phyloP scores from a whole-genome alignment of 2,888 invertebrate genomes.

The Teleiodes luculella region DNA sequence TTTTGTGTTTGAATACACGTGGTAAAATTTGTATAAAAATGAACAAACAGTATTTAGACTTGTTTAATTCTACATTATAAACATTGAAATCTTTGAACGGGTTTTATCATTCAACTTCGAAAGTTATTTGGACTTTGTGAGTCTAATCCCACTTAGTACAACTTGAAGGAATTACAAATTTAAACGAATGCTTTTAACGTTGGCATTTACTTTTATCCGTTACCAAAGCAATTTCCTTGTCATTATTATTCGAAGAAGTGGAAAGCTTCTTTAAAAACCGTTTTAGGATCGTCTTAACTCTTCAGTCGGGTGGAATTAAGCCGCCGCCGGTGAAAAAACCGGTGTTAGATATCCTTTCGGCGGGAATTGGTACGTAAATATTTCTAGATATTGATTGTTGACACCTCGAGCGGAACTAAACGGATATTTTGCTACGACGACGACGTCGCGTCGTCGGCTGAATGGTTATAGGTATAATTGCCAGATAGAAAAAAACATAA shows the following conservation, averaged over 20 bases:
- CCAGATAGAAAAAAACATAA: too few species aligned
- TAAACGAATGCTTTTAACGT: background rate
- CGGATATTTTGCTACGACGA: too few species aligned
- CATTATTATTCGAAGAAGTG: slow-evolving; percentile 5
- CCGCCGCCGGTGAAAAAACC: background rate
- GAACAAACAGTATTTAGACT: too few species aligned
- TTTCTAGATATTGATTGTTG: background rate
- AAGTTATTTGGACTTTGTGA: background rate
- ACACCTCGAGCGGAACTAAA: too few species aligned
- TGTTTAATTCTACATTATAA: too few species aligned
- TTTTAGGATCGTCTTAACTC: background rate
- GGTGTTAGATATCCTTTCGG: background rate
- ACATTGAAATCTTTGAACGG: too few species aligned
- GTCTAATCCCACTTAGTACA: background rate
- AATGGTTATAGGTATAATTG: too few species aligned
- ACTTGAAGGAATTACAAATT: slow-evolving; percentile 1
- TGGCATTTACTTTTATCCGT: background rate
- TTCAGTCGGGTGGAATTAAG: background rate
- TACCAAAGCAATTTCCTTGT: background rate
- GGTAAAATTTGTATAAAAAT: too few species aligned
- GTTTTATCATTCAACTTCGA: background rate
- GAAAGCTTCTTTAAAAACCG: background rate
- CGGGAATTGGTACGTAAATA: background rate
- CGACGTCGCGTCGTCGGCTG: too few species aligned
- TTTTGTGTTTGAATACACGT: too few species aligned